Base-by-base conservation (phyloP, 2,797 vertebrate species). In the Lutjanus campechanus region DNA sequence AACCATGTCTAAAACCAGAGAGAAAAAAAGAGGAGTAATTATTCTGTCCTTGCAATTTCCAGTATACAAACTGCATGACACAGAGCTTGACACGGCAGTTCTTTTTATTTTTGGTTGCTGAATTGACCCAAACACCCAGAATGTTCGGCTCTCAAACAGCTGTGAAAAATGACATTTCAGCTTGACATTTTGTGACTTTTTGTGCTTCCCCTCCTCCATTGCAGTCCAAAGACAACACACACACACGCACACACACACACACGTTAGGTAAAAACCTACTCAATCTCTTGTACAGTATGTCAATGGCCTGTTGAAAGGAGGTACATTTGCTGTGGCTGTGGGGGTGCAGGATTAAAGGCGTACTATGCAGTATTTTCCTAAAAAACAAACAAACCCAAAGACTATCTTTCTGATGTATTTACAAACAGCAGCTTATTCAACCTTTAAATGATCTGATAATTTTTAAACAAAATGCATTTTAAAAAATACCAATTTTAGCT, bases 121-220 rank as follows among this genome's bases (percentile, higher is more conserved):
- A 74, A 47, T 22, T 65, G 63, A 70, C 60, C 36, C 70, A 73
- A 79, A 80, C 51, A 53, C 47, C 63, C 53, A 44, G 20, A 76
- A 75, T 61, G 46, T 60, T 69, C 0, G 9, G 68, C 19, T 58
- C 19, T 58, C 59, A 75, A 85, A 85, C 68, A 80, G 77, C 82
- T 86, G 82, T 82, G 79, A 86, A 81, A 81, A 80, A 74, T 89
- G 74, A 20, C 84, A 88, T 90, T 89, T 90, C 16, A 73, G 67
- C 47, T 60, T 89, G 90, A 86, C 90, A 90, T 91, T 90, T 83
- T 53, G 66, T 84, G 74, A 83, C 85, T 83, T 86, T 88, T 78
- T 68, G 61, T 66, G 61, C 61, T 66, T 22, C 22, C 36, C 41
- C 43, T 9, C 11, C 72, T n/a, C 9, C 36, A 53, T 17, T 43